Base-by-base conservation (phyloP, 23 tunicate genomes). In the Ciona savignyi region DNA sequence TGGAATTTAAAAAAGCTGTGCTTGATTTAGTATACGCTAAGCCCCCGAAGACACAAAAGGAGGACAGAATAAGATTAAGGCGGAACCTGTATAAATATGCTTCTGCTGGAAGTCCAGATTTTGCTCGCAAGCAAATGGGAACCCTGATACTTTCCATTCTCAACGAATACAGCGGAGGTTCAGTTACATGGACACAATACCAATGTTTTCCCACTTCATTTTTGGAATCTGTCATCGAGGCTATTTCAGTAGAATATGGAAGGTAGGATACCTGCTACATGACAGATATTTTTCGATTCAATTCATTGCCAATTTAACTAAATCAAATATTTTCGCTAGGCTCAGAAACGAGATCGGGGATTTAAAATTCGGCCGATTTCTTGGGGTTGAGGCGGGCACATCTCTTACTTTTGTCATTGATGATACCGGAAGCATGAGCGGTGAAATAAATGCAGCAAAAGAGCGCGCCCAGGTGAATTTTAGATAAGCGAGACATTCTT, bases 381-480 rank as follows among this genome's bases (percentile, higher is more conserved):
- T 89, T 29, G 87, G 60, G 22, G 49, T 83, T 35, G 75, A 78
- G 6, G 61, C 78, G 9, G 96, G 96, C 27, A 61, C 87, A 4
- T 82, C 96, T 23, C 77, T 89, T 19, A 86, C 96, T 26, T 89
- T 89, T 62, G 88, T 74, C 30, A 89, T 89, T 29, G 96, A 89
- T 67, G 88, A 83, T 60, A 89, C 96, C 20, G 96, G 96, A 67
- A 89, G 96, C 70, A 89, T 89, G 96, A 25, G 68, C 2, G 88
- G 88, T 3, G 96, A 89, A 68, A 89, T 89, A 34, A 29, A 62
- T 15, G 96, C 96, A 9, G 96, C 96, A n/a, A 83, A 67, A 56
- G n/a, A 73, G 49, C 67, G 96, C 49, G 88, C 67, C 0, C 33
- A 78, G 77, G 96, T 89, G 63, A 61, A 65, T 2, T 9, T 29